phyloP scores from a whole-genome alignment of 2,797 vertebrate species.

The Phrynocephalus forsythii region DNA sequence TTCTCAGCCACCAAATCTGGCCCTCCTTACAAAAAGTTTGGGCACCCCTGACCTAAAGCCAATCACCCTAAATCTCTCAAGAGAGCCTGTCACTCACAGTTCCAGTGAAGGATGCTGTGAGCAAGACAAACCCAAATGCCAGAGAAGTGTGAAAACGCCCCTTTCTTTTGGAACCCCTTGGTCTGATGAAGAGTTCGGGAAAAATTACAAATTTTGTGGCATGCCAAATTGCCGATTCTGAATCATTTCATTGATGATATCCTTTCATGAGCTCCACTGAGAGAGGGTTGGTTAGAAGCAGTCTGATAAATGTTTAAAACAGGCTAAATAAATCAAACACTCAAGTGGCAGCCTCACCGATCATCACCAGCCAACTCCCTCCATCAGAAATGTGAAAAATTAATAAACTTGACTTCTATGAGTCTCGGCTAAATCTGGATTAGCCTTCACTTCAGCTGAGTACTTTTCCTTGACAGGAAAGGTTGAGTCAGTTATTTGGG shows the following conservation, averaged over 20 bases:
- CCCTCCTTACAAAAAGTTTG: too few relatives aligned
- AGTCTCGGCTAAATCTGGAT: background rate
- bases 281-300: background rate
- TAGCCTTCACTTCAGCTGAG: background rate
- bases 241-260: background rate
- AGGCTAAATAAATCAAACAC: background rate
- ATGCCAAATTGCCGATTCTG: background rate
- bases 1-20: too few relatives aligned
- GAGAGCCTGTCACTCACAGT: too few relatives aligned
- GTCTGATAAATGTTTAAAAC: background rate
- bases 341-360: background rate
- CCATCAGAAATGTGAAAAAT: background rate
- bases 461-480: constrained; percentile 16
- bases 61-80: too few relatives aligned
- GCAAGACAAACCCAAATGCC: too few relatives aligned
- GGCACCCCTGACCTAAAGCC: too few relatives aligned
- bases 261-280: background rate
- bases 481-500: background rate
- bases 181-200: background rate
- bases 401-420: background rate
- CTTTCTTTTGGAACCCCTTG: background rate
- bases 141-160: too few relatives aligned
- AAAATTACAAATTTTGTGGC: background rate
- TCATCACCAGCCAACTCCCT: background rate
- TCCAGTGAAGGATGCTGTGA: too few relatives aligned